Base-by-base conservation (phyloP, 2,888 invertebrate genomes). In the Patella pellucida region DNA sequence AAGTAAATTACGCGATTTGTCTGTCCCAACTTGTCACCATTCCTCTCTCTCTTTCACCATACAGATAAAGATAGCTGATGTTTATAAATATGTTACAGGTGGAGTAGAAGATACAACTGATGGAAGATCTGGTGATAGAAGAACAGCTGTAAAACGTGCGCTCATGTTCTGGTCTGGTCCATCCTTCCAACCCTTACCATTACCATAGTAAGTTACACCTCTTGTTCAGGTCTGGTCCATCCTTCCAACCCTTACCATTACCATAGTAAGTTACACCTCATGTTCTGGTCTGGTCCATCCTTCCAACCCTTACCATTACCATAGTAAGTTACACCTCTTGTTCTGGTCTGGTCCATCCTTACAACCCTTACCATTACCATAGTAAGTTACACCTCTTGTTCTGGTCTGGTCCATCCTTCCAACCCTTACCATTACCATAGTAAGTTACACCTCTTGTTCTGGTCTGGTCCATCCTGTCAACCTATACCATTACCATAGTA, bases 161-260 rank as follows among this genome's bases (percentile, higher is more conserved):
- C 62, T 78, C 11, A 62, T 62, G 62, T 62, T 62, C 23, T 62
- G 62, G 62, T 76, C 74, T 9, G 75, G 70, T 71, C 71, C 77
- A 2, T 72, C 70, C 3, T 80, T 80, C 71, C 74, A 75, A 27
- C 80, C 80, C 1, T 31, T 80, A 9, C 41, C 76, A n/a, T 41
- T 77, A 54, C 80, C 80, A 15, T 80, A 78, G 80, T 80, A 69
- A 77, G 80, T 74, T n/a, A 15, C 41, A 41, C 76, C 62, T 77
- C 11, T 5, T 62, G 62, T 62, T 62, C 23, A 23, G 62, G 62
- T 76, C 74, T 9, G 75, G 70, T 71, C 71, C 77, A 2, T 72
- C 70, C 3, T 80, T 80, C 71, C 74, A 75, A 27, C 80, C 80
- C 1, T 31, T 80, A 9, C 41, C 76, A n/a, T 41, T 77, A 54